Percentiles rank a stretch among this genome's conserved stretches.
phyloP scores from a whole-genome alignment of 1,140 invertebrate species.

The Kradibia gibbosae region DNA sequence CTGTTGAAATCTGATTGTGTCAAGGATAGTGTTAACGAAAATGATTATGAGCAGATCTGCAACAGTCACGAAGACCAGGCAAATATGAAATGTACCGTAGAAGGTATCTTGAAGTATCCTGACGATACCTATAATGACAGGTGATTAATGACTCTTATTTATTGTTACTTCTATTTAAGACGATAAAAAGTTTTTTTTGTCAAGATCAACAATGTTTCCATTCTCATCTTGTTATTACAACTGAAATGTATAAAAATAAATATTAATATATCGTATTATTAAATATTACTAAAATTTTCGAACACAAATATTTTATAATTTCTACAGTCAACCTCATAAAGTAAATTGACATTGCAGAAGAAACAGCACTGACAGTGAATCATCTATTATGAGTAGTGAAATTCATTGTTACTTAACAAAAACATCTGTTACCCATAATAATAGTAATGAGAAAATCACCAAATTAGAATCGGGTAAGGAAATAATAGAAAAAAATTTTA shows the following conservation, averaged over 20 bases:
- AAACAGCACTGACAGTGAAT: slow-evolving; percentile 69
- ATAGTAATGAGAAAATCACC: slow-evolving; percentile 65
- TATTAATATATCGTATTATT: neutral
- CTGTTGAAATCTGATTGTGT: slow-evolving; percentile 26
- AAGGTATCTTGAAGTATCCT: slow-evolving; percentile 61
- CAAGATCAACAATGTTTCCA: too few relatives aligned
- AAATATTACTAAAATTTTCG: neutral
- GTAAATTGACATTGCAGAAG: slow-evolving; percentile 66
- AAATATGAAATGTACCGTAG: neutral
- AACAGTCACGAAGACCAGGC: slow-evolving; percentile 62
- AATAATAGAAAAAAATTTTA: too few relatives aligned
- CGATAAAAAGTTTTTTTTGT: too few relatives aligned
- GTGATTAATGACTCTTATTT: slow-evolving; percentile 42
- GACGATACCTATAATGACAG: slow-evolving; percentile 63
- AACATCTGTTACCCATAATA: slow-evolving; percentile 68
- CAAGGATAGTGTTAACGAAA: slow-evolving; percentile 65
- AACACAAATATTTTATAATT: too few relatives aligned
- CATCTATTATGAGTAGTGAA: slow-evolving; percentile 70
- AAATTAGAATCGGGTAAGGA: too few relatives aligned
- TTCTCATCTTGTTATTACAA: too few relatives aligned
- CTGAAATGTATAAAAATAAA: too few relatives aligned
- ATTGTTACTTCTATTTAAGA: neutral
- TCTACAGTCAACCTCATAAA: slow-evolving; percentile 63
- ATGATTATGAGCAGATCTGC: slow-evolving; percentile 71
- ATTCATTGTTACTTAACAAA: slow-evolving; percentile 69